Conservation (phyloP, 2,113 vertebrate genomes). For the Terrapene triunguis region DNA sequence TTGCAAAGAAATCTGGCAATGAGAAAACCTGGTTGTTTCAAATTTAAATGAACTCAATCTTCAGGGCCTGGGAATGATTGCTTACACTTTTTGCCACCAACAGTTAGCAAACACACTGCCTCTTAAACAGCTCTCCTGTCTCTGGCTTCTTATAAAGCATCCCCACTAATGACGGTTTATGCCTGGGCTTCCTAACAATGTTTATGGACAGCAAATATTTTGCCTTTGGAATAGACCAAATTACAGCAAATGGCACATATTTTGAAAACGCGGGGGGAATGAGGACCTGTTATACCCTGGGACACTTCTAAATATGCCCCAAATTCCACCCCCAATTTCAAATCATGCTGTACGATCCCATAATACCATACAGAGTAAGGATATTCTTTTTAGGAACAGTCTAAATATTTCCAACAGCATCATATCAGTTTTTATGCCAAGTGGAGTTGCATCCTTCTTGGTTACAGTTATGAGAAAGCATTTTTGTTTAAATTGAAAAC, state of each 20-base stretch:
- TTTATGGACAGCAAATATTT: neutral
- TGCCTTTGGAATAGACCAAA: neutral
- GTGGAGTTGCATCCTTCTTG: constrained; percentile 17
- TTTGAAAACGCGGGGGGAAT: neutral
- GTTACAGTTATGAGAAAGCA: neutral
- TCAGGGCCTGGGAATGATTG: neutral
- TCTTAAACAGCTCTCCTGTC: neutral
- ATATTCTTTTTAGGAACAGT: neutral
- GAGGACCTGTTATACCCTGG: neutral
- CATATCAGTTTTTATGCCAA: neutral
- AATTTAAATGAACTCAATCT: neutral
- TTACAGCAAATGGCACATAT: neutral
- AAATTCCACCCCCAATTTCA: neutral
- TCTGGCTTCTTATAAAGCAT: neutral
- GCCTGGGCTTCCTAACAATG: neutral
- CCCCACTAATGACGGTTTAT: neutral
- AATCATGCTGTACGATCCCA: neutral
- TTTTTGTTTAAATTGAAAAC: constrained; percentile 43
- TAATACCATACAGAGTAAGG: neutral
- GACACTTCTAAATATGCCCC: neutral
- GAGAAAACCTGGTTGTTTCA: neutral
- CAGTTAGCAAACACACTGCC: neutral
- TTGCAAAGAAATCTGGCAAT: neutral
- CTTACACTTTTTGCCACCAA: neutral
- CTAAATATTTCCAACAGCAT: constrained; percentile 27